These are phyloP conservation scores for Mellilla xanthometata DNA, from an alignment of 2,888 invertebrate genomes.

Conservation along the genomic window DNA sequence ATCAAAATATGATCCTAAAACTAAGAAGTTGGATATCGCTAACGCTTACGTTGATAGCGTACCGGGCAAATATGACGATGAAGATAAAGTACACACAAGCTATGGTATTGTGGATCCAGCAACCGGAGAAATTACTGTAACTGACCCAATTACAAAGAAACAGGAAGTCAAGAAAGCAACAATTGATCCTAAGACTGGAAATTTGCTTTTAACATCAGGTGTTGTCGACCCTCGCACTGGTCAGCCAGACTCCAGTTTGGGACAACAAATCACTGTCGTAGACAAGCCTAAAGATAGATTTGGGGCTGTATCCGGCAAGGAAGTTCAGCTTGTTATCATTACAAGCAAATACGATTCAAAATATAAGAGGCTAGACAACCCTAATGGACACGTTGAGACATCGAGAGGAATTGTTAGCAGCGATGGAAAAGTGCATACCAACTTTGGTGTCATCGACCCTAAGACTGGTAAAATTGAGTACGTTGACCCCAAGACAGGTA, in stretches of 20 bases:
- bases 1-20: constrained; percentile 82
- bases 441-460: constrained; percentile 78
- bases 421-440: constrained; percentile 75
- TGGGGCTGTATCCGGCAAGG: constrained; percentile 65
- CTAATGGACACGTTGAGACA: constrained; percentile 77
- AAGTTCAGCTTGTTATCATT: constrained; percentile 75
- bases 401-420: constrained; percentile 65
- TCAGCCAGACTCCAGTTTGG: constrained; percentile 79
- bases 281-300: constrained; percentile 71
- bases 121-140: constrained; percentile 81
- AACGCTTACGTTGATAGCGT: constrained; percentile 72
- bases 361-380: constrained; percentile 77
- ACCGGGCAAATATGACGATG: constrained; percentile 60
- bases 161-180: constrained; percentile 84
- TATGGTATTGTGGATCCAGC: constrained; percentile 82
- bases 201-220: constrained; percentile 80
- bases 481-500: constrained; percentile 80
- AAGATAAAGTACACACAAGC: constrained; percentile 82
- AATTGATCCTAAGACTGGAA: constrained; percentile 85
- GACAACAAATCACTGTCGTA: constrained; percentile 76
- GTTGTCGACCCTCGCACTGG: constrained; percentile 82
- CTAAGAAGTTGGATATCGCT: constrained; percentile 73
- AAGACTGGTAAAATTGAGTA: constrained; percentile 80
- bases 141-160: constrained; percentile 84
- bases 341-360: constrained; percentile 83